Conservation (phyloP, 2,888 invertebrate species). For the Dynastes hyllus region DNA sequence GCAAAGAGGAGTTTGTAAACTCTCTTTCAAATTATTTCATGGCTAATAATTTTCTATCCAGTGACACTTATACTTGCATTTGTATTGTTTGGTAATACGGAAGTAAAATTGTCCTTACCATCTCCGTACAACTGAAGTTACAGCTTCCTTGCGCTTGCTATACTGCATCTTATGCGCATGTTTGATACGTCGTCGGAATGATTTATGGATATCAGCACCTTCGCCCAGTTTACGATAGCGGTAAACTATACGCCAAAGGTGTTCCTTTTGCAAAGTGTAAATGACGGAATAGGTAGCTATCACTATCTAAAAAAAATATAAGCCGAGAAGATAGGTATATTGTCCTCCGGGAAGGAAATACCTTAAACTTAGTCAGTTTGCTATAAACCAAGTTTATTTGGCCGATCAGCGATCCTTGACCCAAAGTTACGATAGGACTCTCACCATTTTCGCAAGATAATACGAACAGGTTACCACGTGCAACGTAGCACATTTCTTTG, state of each 20-base stretch:
- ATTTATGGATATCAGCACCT: conserved; percentile 24
- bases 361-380: conserved; percentile 54
- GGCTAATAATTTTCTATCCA: too few species aligned
- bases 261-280: conserved; percentile 41
- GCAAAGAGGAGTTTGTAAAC: too few species aligned
- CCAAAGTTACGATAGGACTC: conserved; percentile 59
- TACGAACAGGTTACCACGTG: conserved; percentile 58
- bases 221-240: conserved; percentile 38
- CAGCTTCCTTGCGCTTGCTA: not conserved
- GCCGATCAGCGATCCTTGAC: conserved; percentile 57
- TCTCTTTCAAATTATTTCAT: too few species aligned
- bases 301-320: conserved; percentile 32
- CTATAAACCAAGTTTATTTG: conserved; percentile 55
- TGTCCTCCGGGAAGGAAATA: conserved; percentile 16
- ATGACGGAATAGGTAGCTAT: conserved; percentile 48
- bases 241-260: conserved; percentile 42
- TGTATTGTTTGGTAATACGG: too few species aligned
- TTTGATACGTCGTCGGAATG: not conserved
- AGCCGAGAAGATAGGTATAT: not conserved
- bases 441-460: conserved; percentile 58
- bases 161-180: not conserved
- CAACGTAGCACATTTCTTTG: conserved; percentile 56
- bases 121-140: conserved; percentile 24
- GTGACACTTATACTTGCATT: too few species aligned
- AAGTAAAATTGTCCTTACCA: conserved; percentile 29